Conservation (phyloP, 2,888 invertebrate species). For the Griposia aprilina region DNA sequence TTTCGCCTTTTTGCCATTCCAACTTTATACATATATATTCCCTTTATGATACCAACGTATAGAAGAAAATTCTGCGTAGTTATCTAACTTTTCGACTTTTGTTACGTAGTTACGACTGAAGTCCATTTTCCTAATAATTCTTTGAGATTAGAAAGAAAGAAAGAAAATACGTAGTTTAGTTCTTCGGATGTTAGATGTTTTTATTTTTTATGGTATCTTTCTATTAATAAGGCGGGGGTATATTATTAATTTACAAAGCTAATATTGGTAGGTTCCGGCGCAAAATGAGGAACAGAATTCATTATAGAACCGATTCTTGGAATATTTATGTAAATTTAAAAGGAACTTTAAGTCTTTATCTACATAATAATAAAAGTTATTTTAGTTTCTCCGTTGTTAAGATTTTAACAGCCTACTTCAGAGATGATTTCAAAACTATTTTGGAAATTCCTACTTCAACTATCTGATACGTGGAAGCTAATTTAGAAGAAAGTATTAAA, state of each 20-base stretch:
- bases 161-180: background rate
- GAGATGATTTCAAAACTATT: background rate
- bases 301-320: background rate
- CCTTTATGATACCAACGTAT: conserved; percentile 37
- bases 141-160: conserved; percentile 34
- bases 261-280: conserved; percentile 5
- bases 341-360: background rate
- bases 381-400: background rate
- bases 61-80: conserved; percentile 42
- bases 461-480: background rate
- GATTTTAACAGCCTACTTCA: background rate
- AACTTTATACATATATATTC: conserved; percentile 43
- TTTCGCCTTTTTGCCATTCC: conserved; percentile 41
- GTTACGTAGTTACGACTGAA: conserved; percentile 29
- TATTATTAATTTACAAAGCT: conserved; percentile 6
- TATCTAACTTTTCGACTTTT: conserved; percentile 54
- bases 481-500: conserved; percentile 18
- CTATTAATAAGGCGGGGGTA: conserved; percentile 9
- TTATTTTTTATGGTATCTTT: conserved; percentile 39
- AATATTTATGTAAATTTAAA: conserved; percentile 1
- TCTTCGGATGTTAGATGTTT: conserved; percentile 38
- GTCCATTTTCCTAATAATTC: conserved; percentile 56
- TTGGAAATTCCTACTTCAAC: background rate
- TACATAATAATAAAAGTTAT: background rate
- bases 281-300: background rate